These are phyloP conservation scores for Sinotaia quadrata DNA, from an alignment of 2,888 invertebrate genomes.

Conservation along the genomic window DNA sequence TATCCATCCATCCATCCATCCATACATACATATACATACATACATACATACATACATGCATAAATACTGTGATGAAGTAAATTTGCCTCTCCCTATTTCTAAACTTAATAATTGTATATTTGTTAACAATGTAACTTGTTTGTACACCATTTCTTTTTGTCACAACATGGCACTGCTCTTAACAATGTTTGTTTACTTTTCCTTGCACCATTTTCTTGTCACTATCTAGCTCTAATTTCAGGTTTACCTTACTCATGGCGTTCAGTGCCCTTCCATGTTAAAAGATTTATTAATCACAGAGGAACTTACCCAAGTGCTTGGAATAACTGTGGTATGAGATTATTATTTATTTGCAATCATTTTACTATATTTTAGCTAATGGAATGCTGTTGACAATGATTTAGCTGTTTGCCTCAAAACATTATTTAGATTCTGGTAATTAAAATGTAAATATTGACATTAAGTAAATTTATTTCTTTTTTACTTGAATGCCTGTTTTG, in stretches of 20 bases:
- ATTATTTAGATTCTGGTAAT: background rate
- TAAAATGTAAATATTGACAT: too few species aligned
- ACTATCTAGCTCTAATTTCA: slow-evolving; percentile 37
- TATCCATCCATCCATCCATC: too few species aligned
- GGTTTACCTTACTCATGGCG: slow-evolving; percentile 51
- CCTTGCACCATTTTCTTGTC: too few species aligned
- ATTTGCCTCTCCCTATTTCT: too few species aligned
- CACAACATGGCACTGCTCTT: background rate
- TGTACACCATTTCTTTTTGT: background rate
- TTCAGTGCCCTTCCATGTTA: slow-evolving; percentile 72
- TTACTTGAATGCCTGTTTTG: too few species aligned
- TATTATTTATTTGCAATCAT: background rate
- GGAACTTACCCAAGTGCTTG: slow-evolving; percentile 69
- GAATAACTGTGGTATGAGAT: slow-evolving; percentile 68
- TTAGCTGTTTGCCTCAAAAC: background rate
- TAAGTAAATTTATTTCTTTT: too few species aligned
- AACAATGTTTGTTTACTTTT: background rate
- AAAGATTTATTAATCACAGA: slow-evolving; percentile 73
- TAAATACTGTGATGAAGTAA: too few species aligned
- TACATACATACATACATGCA: too few species aligned
- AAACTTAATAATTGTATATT: too few species aligned
- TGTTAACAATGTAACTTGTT: background rate
- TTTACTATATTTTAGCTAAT: background rate
- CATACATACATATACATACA: too few species aligned
- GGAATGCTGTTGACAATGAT: background rate